phyloP scores from a whole-genome alignment of 1,140 invertebrate species.

The Thaumatotibia leucotreta region DNA sequence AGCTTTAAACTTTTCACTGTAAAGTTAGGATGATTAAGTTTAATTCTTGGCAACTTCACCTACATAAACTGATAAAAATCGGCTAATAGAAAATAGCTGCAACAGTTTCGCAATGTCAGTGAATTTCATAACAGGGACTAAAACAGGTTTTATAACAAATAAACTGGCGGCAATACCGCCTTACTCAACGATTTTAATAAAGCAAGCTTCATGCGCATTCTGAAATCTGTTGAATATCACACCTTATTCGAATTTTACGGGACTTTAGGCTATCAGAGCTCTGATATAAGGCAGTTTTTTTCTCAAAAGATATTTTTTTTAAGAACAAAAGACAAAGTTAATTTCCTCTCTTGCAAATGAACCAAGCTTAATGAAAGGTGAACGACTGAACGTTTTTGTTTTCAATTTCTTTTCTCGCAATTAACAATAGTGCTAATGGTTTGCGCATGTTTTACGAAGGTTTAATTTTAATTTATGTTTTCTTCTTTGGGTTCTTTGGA shows the following conservation, averaged over 20 bases:
- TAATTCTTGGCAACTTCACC: no score
- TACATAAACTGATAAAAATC: no score
- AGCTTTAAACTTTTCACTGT: no score
- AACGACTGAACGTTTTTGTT: constrained; percentile 11
- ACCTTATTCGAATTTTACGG: neutral
- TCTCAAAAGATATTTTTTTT: neutral
- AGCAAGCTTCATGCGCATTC: neutral
- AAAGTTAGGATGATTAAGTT: no score
- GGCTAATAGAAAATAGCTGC: no score
- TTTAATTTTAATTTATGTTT: neutral
- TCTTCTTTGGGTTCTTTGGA: neutral
- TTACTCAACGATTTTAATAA: constrained; percentile 10
- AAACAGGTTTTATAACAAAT: neutral
- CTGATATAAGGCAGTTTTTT: neutral
- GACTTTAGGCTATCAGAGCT: neutral
- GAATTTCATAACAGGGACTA: neutral
- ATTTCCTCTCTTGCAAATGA: constrained; percentile 3
- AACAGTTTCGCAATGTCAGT: no score
- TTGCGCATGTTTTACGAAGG: neutral
- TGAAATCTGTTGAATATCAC: neutral
- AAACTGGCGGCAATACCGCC: neutral
- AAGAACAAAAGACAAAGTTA: constrained; percentile 9
- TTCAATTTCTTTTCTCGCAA: neutral
- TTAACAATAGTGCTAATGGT: constrained; percentile 3
- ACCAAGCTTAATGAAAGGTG: constrained; percentile 5